Conservation (phyloP, 2,797 vertebrate genomes). For the Columba guinea region DNA sequence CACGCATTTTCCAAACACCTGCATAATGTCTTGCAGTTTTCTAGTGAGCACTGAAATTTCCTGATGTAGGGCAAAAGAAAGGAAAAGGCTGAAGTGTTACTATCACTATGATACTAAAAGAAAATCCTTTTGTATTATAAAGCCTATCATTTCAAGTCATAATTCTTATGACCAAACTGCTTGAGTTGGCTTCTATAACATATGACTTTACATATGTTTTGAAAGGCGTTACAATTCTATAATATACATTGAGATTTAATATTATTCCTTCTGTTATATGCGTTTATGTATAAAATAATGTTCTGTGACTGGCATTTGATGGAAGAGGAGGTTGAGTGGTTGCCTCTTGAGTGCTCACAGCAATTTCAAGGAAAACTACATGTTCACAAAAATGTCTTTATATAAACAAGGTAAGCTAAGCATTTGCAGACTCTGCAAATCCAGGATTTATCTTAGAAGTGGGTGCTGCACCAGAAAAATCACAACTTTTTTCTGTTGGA, state of each 20-base stretch:
- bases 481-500: background rate
- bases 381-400: slow-evolving; percentile 50
- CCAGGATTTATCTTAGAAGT: background rate
- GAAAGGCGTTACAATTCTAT: slow-evolving; percentile 47
- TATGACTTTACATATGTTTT: slow-evolving; percentile 27
- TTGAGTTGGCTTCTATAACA: slow-evolving; percentile 43
- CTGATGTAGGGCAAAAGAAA: background rate
- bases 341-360: slow-evolving; percentile 35
- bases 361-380: slow-evolving; percentile 50
- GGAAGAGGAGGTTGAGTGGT: slow-evolving; percentile 42
- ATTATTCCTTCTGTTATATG: slow-evolving; percentile 58
- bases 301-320: slow-evolving; percentile 33
- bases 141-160: slow-evolving; percentile 61
- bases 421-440: background rate
- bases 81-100: slow-evolving; percentile 36
- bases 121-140: slow-evolving; percentile 61
- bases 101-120: slow-evolving; percentile 13
- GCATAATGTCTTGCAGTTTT: slow-evolving; percentile 50
- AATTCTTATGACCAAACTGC: slow-evolving; percentile 41
- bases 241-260: slow-evolving; percentile 48
- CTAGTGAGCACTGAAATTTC: slow-evolving; percentile 52
- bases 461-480: background rate
- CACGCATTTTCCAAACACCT: slow-evolving; percentile 51
- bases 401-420: background rate
- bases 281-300: slow-evolving; percentile 59